A percentile compares a stretch with the other conserved stretches of the same genome.
Evolutionary conservation across 2,797 vertebrate species (phyloP).

Genomic region (Brachymystax lenok): DNA sequence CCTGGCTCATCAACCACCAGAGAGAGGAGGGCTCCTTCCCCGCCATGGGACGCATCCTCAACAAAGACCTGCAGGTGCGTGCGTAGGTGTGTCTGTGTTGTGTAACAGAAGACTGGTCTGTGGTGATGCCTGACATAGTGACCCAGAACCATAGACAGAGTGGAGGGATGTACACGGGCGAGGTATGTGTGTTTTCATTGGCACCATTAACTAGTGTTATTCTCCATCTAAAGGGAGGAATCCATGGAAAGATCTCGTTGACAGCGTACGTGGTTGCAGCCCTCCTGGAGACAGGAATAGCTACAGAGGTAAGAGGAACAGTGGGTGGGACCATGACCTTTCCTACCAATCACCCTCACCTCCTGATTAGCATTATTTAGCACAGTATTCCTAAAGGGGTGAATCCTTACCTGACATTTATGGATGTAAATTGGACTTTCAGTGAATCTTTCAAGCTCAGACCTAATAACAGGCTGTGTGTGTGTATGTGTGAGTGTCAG

Average conservation of each 20-base stretch:
- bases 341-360: background rate
- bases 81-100: slow-evolving; percentile 19
- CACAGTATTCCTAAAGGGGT: background rate
- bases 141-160: slow-evolving; percentile 91
- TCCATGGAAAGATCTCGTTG: slow-evolving; percentile 89
- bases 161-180: slow-evolving; percentile 89
- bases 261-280: slow-evolving; percentile 91
- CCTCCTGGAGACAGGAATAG: slow-evolving; percentile 88
- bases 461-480: background rate
- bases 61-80: slow-evolving; percentile 90
- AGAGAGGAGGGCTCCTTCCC: slow-evolving; percentile 89
- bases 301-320: slow-evolving; percentile 80
- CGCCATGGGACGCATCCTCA: slow-evolving; percentile 90
- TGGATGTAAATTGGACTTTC: background rate
- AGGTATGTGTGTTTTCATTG: slow-evolving; percentile 53
- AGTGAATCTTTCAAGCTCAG: background rate
- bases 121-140: slow-evolving; percentile 92
- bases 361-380: background rate
- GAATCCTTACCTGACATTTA: background rate
- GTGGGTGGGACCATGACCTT: background rate
- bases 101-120: slow-evolving; percentile 86
- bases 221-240: slow-evolving; percentile 81
- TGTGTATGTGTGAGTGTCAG: no score
- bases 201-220: slow-evolving; percentile 6
- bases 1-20: slow-evolving; percentile 91